Percentiles rank a stretch among this genome's conserved stretches.
Conservation (phyloP, 2,113 vertebrate genomes). For the Meles meles region DNA sequence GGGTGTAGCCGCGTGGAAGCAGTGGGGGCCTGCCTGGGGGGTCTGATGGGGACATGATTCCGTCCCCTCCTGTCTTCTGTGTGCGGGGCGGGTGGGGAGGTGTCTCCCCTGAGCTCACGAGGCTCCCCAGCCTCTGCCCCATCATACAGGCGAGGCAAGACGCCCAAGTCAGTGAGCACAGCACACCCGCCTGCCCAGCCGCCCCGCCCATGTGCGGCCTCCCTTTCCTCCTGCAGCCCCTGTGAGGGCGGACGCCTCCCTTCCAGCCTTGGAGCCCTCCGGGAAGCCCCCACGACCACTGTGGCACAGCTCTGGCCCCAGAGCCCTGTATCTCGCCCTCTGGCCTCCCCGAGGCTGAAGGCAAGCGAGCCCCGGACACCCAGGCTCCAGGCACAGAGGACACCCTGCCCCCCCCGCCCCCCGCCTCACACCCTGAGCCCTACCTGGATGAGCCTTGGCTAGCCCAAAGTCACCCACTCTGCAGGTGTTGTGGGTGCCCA, state of each 20-base stretch:
- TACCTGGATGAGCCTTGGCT: conserved; percentile 88
- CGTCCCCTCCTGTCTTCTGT: background rate
- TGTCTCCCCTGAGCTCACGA: background rate
- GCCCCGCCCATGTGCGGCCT: background rate
- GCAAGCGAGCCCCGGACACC: background rate
- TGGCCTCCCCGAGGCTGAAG: background rate
- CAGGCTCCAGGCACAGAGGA: background rate
- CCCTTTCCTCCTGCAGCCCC: background rate
- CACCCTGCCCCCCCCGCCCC: rapidly evolving
- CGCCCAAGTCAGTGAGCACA: background rate
- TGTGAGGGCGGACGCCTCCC: background rate
- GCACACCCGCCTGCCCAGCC: too few relatives aligned
- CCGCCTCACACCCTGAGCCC: rapidly evolving
- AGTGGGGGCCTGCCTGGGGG: background rate
- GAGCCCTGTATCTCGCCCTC: background rate
- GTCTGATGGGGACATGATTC: background rate
- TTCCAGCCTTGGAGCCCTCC: background rate
- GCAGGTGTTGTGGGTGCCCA: conserved; percentile 86
- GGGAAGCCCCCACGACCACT: background rate
- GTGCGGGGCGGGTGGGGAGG: background rate
- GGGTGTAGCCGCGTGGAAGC: background rate
- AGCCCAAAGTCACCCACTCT: conserved; percentile 92
- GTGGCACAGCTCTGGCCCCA: too few relatives aligned
- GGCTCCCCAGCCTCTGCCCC: background rate
- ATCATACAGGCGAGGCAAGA: background rate